Base-by-base conservation (phyloP, 2,888 invertebrate genomes). In the Clostera curtula region DNA sequence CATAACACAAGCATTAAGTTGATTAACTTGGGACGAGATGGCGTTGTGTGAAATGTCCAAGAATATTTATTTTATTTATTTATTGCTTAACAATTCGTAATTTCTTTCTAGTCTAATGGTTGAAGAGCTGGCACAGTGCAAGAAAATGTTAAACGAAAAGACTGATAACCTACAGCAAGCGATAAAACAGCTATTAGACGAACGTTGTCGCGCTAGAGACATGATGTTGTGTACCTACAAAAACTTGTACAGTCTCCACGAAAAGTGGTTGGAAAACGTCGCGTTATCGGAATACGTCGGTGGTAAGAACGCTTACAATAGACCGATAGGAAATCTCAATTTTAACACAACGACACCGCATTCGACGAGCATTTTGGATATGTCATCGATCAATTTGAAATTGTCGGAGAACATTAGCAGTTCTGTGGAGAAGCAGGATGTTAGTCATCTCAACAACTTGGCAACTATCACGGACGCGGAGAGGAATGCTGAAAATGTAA, bases 61-160 rank as follows among this genome's bases (percentile, higher is more conserved):
- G n/a, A n/a, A n/a, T n/a, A n/a, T n/a, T n/a, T n/a, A n/a, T n/a
- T n/a, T n/a, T n/a, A n/a, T n/a, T n/a, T n/a, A 16, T 19, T 25
- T 15, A 12, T 19, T 22, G 19, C 5, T 10, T 18, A 25, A 17
- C 19, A 4, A 18, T 15, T 16, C 24, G 10, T 8, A 11, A 38
- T 37, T 39, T 25, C 7, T 24, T 82, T 84, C 19, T 57, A 96
- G 96, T 66, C 87, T 96, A 31, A 93, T 97, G 92, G 92, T 96
- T 1, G 96, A 97, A 74, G 96, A 97, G 74, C 70, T 96, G 42
- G 95, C 95, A 0, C 87, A 90, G 46, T 94, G 94, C 88, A 95
- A 96, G 66, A 92, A 92, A 24, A 87, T 90, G 28, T 79, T 96
- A 12, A 88, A 88, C 8, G 90, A 90, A 43, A 87, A 90, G 63